These are phyloP conservation scores for Pachliopta kotzebuea DNA, from an alignment of 2,888 invertebrate species.

Conservation along the genomic window DNA sequence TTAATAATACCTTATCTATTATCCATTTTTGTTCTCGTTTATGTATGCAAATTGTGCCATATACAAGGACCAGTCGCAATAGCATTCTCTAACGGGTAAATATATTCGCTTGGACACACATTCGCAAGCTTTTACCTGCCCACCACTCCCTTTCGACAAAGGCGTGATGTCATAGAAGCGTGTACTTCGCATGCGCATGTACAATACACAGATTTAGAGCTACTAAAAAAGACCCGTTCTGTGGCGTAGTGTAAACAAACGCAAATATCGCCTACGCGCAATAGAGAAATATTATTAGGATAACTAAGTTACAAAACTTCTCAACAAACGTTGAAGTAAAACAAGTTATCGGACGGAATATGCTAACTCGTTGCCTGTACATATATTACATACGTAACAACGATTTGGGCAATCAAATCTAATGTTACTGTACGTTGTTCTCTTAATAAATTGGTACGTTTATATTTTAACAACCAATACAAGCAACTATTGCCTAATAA, in stretches of 20 bases:
- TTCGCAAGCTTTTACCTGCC: constrained; percentile 67
- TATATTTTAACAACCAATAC: not conserved
- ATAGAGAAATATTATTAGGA: constrained; percentile 2
- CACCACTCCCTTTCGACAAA: constrained; percentile 69
- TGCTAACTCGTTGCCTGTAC: not conserved
- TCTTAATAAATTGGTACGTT: not conserved
- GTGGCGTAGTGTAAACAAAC: constrained; percentile 5
- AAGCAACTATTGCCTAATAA: not conserved
- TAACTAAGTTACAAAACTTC: constrained; percentile 10
- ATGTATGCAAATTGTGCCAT: constrained; percentile 29
- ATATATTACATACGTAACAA: constrained; percentile 11
- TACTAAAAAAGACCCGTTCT: constrained; percentile 12
- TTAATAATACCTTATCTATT: constrained; percentile 14
- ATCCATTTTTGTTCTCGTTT: constrained; percentile 24
- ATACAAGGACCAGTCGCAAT: constrained; percentile 25
- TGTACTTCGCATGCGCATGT: constrained; percentile 39
- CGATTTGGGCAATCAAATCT: not conserved
- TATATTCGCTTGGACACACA: constrained; percentile 49
- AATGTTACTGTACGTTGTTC: not conserved
- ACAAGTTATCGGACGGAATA: constrained; percentile 6
- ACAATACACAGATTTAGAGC: constrained; percentile 35
- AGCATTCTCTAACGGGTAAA: constrained; percentile 38
- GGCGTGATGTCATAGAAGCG: constrained; percentile 69
- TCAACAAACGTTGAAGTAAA: constrained; percentile 8
- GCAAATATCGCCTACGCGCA: constrained; percentile 30